A percentile compares a stretch with the other conserved stretches of the same genome.
Evolutionary conservation across 2,113 vertebrate species (phyloP).

Genomic region (Rhinoderma darwinii): DNA sequence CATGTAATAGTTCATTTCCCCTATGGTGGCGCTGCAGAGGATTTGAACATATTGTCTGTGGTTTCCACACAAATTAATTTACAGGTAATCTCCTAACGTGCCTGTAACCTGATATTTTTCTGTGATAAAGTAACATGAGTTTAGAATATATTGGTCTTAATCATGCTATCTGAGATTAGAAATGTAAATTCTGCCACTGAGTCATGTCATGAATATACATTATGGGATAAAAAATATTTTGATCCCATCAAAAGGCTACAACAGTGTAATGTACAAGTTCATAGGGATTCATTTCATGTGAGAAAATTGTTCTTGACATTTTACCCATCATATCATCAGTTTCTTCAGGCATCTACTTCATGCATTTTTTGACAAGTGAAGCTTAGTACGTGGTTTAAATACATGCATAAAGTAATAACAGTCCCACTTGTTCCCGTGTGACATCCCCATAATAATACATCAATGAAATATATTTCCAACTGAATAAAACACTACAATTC

Average conservation of each 20-base stretch:
- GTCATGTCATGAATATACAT: conserved; percentile 18
- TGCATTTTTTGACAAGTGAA: conserved; percentile 42
- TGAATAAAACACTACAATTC: background rate
- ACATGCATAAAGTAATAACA: conserved; percentile 12
- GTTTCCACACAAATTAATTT: too few species aligned
- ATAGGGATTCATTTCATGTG: conserved; percentile 48
- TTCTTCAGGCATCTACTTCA: conserved; percentile 31
- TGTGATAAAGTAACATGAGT: background rate
- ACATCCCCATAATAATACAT: conserved; percentile 19
- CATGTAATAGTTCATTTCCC: too few species aligned
- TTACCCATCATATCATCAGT: conserved; percentile 47
- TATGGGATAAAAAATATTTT: conserved; percentile 22
- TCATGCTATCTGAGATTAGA: background rate
- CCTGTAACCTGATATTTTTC: background rate
- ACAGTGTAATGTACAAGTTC: conserved; percentile 17
- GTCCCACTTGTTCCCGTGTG: background rate
- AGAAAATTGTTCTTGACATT: conserved; percentile 47
- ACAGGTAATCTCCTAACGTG: background rate
- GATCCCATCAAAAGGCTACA: background rate
- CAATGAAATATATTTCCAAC: background rate
- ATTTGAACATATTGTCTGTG: too few species aligned
- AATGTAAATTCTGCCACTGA: background rate
- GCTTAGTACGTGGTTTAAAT: conserved; percentile 15
- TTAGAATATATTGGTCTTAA: background rate
- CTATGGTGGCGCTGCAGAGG: too few species aligned